Evolutionary conservation across 2,113 vertebrate genomes (phyloP).

Genomic region (Sigmodon hispidus): DNA sequence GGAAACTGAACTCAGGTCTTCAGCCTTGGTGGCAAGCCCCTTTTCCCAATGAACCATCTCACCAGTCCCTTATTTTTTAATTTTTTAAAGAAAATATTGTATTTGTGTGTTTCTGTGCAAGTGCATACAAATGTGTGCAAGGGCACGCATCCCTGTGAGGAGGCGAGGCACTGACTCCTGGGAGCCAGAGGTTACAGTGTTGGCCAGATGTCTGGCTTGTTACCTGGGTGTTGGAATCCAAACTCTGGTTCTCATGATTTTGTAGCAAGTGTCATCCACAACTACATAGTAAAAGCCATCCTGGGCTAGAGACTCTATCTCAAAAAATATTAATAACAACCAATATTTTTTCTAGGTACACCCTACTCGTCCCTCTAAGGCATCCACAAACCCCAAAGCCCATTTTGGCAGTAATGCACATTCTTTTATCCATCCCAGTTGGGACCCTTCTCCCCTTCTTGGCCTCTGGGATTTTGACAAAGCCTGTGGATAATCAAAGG

Average conservation of each 20-base stretch:
- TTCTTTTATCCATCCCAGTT: neutral
- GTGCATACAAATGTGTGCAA: no score
- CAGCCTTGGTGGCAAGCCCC: no score
- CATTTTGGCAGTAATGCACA: neutral
- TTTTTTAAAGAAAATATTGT: neutral
- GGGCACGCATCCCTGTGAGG: neutral
- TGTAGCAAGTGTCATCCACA: neutral
- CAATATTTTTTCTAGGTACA: neutral
- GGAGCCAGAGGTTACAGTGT: neutral
- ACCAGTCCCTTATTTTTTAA: neutral
- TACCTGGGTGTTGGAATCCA: no score
- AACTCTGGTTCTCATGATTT: no score
- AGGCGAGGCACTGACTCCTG: neutral
- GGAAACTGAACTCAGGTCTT: neutral
- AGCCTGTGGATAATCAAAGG: neutral
- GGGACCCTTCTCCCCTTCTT: neutral
- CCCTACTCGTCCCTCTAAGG: neutral
- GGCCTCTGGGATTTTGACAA: neutral
- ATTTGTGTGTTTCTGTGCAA: neutral
- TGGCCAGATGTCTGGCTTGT: neutral
- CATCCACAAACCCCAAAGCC: neutral
- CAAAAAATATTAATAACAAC: neutral
- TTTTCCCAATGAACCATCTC: neutral
- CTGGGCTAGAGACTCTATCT: neutral
- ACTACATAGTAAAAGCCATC: neutral